Base-by-base conservation (phyloP, 1,140 invertebrate species). In the Aphaenogaster rudis region DNA sequence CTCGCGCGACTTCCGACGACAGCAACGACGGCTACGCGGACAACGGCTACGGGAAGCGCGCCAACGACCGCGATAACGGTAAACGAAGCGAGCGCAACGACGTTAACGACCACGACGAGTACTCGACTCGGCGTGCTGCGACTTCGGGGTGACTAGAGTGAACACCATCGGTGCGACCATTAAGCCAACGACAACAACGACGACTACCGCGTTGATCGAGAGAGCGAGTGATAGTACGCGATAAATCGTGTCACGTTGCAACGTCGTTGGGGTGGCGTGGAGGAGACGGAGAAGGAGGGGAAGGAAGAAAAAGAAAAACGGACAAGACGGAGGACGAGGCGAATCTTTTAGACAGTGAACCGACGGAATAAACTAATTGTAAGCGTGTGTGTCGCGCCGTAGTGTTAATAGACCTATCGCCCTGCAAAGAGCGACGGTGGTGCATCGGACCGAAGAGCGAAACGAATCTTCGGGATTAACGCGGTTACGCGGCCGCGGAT, bases 241-340 rank as follows among this genome's bases (percentile, higher is more conserved):
- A 86, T 90, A 90, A 90, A 90, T 85, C 88, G 88, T 90, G 89
- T 88, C 89, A 90, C 89, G 78, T 86, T 82, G 89, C 78, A 74
- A 74, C 78, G 93, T 91, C 93, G 93, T 94, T 92, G 94, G 94
- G 95, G 89, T 89, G 88, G 88, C 86, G 88, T 92, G 88, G 87
- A 82, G 88, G 87, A 90, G 86, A 81, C 82, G 79, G 52, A 48
- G 79, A 64, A 87, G 50, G 63, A 66, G 64, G 85, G 76, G 76
- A 85, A 89, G 84, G 71, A 77, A 71, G 64, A 76, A 50, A 21
- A 39, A 61, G n/a, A 59, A 21, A 21, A 69, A 78, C 50, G 42
- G 57, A 33, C 52, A 59, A 61, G 1, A 74, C 36, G 28, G 42
- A 36, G 9, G 33, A 59, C 39, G 15, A n/a, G 17, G 45, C 15